Evolutionary conservation across 2,113 vertebrate genomes (phyloP).

Genomic region (Callipepla squamata): DNA sequence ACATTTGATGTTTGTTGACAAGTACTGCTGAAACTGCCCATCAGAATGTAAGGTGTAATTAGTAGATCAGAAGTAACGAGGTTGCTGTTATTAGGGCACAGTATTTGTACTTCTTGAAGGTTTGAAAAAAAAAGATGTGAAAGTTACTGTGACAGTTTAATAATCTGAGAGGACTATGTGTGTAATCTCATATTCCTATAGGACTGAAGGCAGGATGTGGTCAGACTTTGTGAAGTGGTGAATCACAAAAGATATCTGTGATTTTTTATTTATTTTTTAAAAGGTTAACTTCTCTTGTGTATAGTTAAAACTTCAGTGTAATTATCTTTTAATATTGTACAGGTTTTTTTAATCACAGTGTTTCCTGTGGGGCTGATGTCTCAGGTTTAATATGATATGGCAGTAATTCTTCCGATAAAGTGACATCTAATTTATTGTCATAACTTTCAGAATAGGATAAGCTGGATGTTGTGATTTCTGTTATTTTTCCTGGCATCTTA

Average conservation of each 20-base stretch:
- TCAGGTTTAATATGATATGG: background rate
- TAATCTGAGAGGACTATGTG: background rate
- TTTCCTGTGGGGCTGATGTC: background rate
- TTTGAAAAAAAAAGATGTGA: background rate
- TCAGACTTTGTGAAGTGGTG: background rate
- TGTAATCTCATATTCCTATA: background rate
- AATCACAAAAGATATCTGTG: background rate
- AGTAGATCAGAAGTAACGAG: background rate
- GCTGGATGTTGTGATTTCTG: background rate
- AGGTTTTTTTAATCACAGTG: too few species aligned
- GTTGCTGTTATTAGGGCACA: background rate
- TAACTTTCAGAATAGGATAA: background rate
- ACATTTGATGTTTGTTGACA: background rate
- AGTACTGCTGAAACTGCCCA: background rate
- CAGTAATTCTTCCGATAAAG: background rate
- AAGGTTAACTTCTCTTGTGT: too few species aligned
- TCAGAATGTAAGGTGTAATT: background rate
- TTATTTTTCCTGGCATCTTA: background rate
- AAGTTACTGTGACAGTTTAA: background rate
- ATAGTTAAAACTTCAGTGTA: too few species aligned
- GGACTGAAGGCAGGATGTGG: background rate
- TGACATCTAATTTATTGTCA: background rate
- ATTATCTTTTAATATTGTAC: too few species aligned
- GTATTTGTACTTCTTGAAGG: background rate
- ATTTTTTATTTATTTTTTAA: background rate